These are phyloP conservation scores for Aradus depressus DNA, from an alignment of 2,888 invertebrate species.

Conservation along the genomic window DNA sequence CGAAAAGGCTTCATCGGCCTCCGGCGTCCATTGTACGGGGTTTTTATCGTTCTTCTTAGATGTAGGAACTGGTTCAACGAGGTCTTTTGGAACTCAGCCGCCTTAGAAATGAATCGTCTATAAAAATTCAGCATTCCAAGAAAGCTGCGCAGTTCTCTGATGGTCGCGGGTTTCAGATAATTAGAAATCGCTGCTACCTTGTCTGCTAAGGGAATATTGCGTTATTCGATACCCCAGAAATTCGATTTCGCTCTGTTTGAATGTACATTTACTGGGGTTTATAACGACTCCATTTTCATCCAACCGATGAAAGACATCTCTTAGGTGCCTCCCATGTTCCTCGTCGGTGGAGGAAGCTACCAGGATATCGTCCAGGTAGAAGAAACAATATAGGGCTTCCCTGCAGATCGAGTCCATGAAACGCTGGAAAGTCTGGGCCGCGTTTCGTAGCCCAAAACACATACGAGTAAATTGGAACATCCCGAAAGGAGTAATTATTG, in stretches of 20 bases:
- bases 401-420: slow-evolving; percentile 28
- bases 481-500: slow-evolving; percentile 29
- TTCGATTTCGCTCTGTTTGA: too few species aligned
- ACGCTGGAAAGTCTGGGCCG: slow-evolving; percentile 30
- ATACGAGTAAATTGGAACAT: slow-evolving; percentile 25
- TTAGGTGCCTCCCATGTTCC: slow-evolving; percentile 6
- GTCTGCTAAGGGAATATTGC: slow-evolving; percentile 32
- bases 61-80: slow-evolving; percentile 11
- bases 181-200: too few species aligned
- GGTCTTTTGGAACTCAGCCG: slow-evolving; percentile 31
- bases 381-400: slow-evolving; percentile 25
- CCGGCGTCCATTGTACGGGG: slow-evolving; percentile 18
- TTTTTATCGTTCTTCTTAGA: slow-evolving; percentile 15
- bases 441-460: slow-evolving; percentile 25
- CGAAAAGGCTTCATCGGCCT: too few species aligned
- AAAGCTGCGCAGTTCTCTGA: slow-evolving; percentile 33
- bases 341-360: slow-evolving; percentile 23
- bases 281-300: slow-evolving; percentile 24
- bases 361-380: slow-evolving; percentile 30
- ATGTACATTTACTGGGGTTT: too few species aligned
- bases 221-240: too few species aligned
- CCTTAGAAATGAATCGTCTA: slow-evolving; percentile 34
- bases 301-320: background rate
- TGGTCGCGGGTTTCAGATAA: too few species aligned
- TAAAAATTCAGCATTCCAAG: slow-evolving; percentile 36